phyloP scores from a whole-genome alignment of 2,113 vertebrate species.

The Oenanthe oenanthe region DNA sequence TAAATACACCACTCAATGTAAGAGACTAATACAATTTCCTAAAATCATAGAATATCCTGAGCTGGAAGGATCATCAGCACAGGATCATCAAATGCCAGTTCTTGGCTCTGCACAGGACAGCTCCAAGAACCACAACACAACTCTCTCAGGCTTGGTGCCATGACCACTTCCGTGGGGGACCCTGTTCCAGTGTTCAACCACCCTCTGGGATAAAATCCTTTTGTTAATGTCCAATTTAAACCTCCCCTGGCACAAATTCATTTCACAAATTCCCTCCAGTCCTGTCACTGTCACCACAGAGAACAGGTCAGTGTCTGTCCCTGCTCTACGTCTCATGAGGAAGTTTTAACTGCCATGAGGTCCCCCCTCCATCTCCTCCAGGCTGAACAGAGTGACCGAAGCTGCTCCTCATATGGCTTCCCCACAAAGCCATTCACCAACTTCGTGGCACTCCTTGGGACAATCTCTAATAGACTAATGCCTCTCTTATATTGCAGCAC shows the following conservation, averaged over 20 bases:
- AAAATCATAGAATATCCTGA: not conserved
- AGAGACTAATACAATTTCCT: not conserved
- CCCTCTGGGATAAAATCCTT: not conserved
- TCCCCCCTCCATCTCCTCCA: not conserved
- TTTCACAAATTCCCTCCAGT: not conserved
- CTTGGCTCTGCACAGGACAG: not conserved
- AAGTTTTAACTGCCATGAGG: not conserved
- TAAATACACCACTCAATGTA: not conserved
- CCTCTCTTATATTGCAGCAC: not conserved
- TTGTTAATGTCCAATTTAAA: not conserved
- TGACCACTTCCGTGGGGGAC: not conserved
- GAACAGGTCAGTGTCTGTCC: not conserved
- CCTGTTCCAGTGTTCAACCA: not conserved
- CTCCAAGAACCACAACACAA: not conserved
- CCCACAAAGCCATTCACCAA: not conserved
- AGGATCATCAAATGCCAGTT: rapidly evolving
- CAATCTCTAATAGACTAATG: rapidly evolving
- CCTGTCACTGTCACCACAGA: too few species aligned
- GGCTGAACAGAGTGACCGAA: not conserved
- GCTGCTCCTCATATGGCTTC: rapidly evolving
- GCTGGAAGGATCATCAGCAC: not conserved
- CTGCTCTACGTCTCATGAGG: too few species aligned
- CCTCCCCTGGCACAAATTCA: not conserved
- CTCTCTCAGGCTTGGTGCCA: not conserved
- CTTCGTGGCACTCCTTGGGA: rapidly evolving